Evolutionary conservation across 1,140 invertebrate genomes (phyloP), one percentile per base, ranked within the genome.

Genomic region (Idris sp.): DNA sequence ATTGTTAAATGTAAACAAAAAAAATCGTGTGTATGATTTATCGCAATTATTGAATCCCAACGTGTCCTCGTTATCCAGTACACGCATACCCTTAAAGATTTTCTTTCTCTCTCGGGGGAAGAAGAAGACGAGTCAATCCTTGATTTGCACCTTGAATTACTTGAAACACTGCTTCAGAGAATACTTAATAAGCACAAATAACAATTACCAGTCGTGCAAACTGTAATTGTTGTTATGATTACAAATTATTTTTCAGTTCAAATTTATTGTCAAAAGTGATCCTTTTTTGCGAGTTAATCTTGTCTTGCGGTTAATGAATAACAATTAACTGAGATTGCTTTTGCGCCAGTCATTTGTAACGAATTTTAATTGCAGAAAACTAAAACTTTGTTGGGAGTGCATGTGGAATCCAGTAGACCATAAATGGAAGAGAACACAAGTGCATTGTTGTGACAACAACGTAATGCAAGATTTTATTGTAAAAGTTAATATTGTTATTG

Each of bases 91-190:
- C 36, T 8, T 16, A 25, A 14, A 19, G 41, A 48, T 26, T 43
- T 56, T 13, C 4, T 33, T 10, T 56, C 19, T n/a, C 41, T 44
- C 49, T 46, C 31, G 14, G 33, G 49, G 38, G 46, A 51, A 31
- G 49, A 46, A 41, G 30, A 16, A 48, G 31, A 54, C 6, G 38
- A n/a, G n/a, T n/a, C n/a, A n/a, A n/a, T n/a, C n/a, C n/a, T n/a
- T n/a, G n/a, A n/a, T n/a, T 18, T 54, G 26, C 49, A 67, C 62
- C 51, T 56, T 56, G 51, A 67, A 67, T 67, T 56, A 56, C 61
- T 30, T 53, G 41, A 22, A 54, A 44, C 38, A 44, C 18, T 44
- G 30, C 49, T 48, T 33, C 40, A 48, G 7, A 46, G 48, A 65
- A 56, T 65, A 53, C 49, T 65, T 56, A 48, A 54, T 40, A 54